These are phyloP conservation scores for Empidonax alnorum DNA, from an alignment of 2,113 vertebrate genomes.

Conservation along the genomic window DNA sequence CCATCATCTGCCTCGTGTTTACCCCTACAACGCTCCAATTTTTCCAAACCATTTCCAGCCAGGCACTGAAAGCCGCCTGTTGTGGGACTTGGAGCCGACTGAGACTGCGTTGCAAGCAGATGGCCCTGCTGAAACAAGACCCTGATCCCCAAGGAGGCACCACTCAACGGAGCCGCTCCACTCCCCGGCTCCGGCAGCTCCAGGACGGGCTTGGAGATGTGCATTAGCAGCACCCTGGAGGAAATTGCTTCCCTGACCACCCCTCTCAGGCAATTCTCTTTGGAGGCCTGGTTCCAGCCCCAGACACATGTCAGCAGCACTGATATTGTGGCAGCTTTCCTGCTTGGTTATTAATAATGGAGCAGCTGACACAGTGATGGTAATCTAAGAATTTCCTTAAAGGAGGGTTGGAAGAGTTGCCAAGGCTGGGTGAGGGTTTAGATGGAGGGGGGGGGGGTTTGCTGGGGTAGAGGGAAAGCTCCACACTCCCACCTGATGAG, in stretches of 20 bases:
- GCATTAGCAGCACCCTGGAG: background rate
- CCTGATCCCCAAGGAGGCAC: slow-evolving; percentile 41
- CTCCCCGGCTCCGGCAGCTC: background rate
- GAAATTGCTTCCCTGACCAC: slow-evolving; percentile 9
- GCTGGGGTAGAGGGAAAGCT: background rate
- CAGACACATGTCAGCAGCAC: background rate
- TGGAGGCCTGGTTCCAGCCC: background rate
- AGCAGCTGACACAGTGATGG: background rate
- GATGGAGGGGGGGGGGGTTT: background rate
- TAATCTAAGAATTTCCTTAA: background rate
- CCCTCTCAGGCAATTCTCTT: background rate
- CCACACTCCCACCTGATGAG: background rate
- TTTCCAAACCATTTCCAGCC: slow-evolving; percentile 25
- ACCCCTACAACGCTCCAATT: background rate
- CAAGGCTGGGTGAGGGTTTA: background rate
- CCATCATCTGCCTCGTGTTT: background rate
- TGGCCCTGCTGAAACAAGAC: slow-evolving; percentile 44
- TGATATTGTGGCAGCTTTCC: background rate
- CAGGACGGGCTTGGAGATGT: background rate
- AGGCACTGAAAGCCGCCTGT: slow-evolving; percentile 22
- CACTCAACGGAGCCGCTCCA: background rate
- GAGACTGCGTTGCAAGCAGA: slow-evolving; percentile 29
- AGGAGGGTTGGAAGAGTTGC: background rate
- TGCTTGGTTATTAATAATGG: background rate
- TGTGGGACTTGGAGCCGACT: background rate